Conservation (phyloP, 2,113 vertebrate species). For the Parotia lawesii region DNA sequence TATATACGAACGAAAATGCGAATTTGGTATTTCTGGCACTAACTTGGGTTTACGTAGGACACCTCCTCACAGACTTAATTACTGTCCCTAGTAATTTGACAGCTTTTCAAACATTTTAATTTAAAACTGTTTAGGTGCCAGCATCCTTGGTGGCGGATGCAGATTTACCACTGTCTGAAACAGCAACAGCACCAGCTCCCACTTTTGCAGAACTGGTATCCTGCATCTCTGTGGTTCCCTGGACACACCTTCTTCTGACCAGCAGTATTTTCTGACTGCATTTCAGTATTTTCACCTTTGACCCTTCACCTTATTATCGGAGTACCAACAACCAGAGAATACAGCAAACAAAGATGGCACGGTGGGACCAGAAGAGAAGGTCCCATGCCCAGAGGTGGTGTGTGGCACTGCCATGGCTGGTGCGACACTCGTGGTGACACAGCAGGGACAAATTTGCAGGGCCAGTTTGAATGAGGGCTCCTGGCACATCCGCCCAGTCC, state of each 20-base stretch:
- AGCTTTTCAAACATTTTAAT: not conserved
- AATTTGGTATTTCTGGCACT: not conserved
- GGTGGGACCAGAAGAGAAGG: not conserved
- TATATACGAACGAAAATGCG: accelerated
- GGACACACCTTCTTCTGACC: not conserved
- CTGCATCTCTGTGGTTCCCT: not conserved
- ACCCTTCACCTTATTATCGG: accelerated
- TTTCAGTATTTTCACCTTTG: not conserved
- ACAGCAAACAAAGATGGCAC: not conserved
- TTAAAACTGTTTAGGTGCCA: not conserved
- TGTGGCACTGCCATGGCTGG: not conserved
- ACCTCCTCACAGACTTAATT: not conserved
- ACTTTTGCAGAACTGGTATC: not conserved
- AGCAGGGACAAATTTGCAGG: not conserved
- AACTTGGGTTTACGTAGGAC: not conserved
- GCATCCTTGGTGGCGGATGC: not conserved
- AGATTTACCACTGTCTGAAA: not conserved
- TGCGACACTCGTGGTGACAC: not conserved
- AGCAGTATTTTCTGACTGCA: not conserved
- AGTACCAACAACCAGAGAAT: not conserved
- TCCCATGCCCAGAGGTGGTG: not conserved
- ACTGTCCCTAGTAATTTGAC: not conserved
- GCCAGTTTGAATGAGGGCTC: not conserved
- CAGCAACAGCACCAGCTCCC: not conserved
- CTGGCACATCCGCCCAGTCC: not conserved